A percentile compares a stretch with the other conserved stretches of the same genome.
phyloP scores from a whole-genome alignment of 2,888 invertebrate genomes.

The Subacronicta megacephala region DNA sequence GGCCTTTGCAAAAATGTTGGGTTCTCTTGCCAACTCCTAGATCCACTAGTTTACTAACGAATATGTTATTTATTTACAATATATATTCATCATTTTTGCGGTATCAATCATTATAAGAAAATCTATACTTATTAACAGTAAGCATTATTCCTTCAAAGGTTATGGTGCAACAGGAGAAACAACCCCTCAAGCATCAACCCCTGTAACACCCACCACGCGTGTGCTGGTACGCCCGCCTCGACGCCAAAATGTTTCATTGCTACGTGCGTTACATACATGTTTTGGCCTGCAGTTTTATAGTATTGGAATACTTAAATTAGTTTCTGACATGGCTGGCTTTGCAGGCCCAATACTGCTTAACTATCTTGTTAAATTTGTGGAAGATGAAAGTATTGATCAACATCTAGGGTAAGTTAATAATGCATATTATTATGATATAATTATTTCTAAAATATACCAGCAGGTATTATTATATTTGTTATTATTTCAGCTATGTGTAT shows the following conservation, averaged over 20 bases:
- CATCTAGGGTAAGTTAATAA: conserved; percentile 90
- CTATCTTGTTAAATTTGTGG: conserved; percentile 94
- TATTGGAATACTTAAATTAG: conserved; percentile 94
- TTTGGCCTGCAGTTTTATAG: conserved; percentile 96
- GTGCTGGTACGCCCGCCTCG: conserved; percentile 73
- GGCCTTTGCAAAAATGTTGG: too few relatives aligned
- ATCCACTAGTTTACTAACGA: too few relatives aligned
- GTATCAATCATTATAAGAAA: too few relatives aligned
- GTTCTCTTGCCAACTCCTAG: too few relatives aligned
- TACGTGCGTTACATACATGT: conserved; percentile 92
- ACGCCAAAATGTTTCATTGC: conserved; percentile 88
- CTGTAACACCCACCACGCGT: conserved; percentile 79
- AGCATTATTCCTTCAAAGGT: conserved; percentile 56
- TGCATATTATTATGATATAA: background rate
- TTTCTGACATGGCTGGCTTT: conserved; percentile 95
- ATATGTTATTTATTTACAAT: too few relatives aligned
- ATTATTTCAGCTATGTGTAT: conserved; percentile 78
- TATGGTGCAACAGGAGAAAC: conserved; percentile 81
- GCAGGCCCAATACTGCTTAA: conserved; percentile 97
- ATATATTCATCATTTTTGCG: too few relatives aligned
- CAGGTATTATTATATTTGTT: background rate
- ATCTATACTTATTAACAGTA: background rate
- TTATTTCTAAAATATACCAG: background rate
- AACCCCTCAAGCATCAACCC: conserved; percentile 74
- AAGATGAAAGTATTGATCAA: conserved; percentile 91